phyloP scores from a whole-genome alignment of 2,797 vertebrate species.

The Sebastes kiyomatsui region DNA sequence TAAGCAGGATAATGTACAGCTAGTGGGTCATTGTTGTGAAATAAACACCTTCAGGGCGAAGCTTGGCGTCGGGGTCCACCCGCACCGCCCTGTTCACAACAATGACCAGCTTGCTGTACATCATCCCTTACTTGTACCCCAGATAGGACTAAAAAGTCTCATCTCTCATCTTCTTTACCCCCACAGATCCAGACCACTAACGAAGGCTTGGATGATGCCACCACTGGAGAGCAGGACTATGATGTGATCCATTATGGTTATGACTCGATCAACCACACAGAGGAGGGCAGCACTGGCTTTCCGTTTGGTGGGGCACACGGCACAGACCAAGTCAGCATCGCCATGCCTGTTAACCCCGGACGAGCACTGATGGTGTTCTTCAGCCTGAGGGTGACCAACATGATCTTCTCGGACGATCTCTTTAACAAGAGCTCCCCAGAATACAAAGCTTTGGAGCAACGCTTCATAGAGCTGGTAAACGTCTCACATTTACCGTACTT shows the following conservation, averaged over 20 bases:
- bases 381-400: constrained; percentile 97
- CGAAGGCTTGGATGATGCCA: constrained; percentile 39
- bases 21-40: too few species aligned
- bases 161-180: not conserved
- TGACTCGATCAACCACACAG: constrained; percentile 75
- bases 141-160: not conserved
- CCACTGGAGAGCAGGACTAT: constrained; percentile 40
- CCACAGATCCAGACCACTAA: constrained; percentile 49
- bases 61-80: too few species aligned
- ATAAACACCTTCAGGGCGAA: too few species aligned
- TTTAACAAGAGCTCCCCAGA: constrained; percentile 98
- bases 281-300: constrained; percentile 83
- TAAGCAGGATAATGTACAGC: too few species aligned
- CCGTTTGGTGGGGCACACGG: constrained; percentile 77
- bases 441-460: constrained; percentile 95
- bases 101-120: too few species aligned
- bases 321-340: constrained; percentile 83
- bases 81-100: too few species aligned
- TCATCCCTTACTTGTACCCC: not conserved
- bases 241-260: constrained; percentile 57
- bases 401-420: constrained; percentile 96
- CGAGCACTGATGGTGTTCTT: constrained; percentile 95
- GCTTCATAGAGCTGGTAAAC: constrained; percentile 94
- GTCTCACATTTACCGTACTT: not conserved
- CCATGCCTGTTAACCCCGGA: constrained; percentile 81